Evolutionary conservation across 2,113 vertebrate genomes (phyloP).

Genomic region (Callithrix jacchus): DNA sequence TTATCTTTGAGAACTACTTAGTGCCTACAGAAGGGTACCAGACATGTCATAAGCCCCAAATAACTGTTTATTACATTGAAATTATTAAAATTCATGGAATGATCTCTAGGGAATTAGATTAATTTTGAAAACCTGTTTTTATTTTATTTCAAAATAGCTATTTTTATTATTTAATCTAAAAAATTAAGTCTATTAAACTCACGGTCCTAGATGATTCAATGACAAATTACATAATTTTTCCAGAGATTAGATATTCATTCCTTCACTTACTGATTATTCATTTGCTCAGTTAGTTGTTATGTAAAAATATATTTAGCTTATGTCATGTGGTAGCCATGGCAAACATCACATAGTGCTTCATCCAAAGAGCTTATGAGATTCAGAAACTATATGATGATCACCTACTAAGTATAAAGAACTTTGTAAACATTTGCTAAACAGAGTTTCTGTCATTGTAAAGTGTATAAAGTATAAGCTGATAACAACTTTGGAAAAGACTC

Average conservation of each 20-base stretch:
- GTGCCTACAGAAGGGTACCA: not conserved
- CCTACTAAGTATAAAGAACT: not conserved
- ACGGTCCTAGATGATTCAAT: not conserved
- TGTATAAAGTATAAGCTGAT: not conserved
- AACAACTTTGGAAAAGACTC: too few species aligned
- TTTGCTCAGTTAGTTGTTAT: not conserved
- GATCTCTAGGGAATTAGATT: not conserved
- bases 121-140: not conserved
- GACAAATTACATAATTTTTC: not conserved
- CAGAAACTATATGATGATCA: not conserved
- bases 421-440: not conserved
- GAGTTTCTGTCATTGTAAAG: not conserved
- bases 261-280: not conserved
- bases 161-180: not conserved
- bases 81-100: not conserved
- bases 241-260: not conserved
- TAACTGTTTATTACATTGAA: not conserved
- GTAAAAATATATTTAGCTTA: not conserved
- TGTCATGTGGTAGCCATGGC: not conserved
- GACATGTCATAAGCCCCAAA: not conserved
- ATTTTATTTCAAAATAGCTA: not conserved
- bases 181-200: not conserved
- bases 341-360: not conserved
- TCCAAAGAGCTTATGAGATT: not conserved
- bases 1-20: not conserved